phyloP scores from a whole-genome alignment of 1,140 invertebrate species.

The Nasonia vitripennis region DNA sequence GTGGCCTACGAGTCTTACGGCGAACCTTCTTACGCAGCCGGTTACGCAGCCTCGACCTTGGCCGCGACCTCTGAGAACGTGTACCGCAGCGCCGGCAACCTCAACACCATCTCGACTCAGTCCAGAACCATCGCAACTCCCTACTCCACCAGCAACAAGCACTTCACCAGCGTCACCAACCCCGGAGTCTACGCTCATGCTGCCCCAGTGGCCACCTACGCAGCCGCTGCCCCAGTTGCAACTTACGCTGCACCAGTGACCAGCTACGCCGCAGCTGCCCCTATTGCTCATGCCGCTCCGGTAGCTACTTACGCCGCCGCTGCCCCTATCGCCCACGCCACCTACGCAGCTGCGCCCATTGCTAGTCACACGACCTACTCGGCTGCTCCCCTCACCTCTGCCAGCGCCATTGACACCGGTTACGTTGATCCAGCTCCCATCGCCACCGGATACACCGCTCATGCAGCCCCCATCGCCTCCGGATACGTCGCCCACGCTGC shows the following conservation, averaged over 20 bases:
- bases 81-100: slow-evolving; percentile 78
- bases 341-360: slow-evolving; percentile 44
- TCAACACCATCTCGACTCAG: slow-evolving; percentile 79
- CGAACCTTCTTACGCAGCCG: slow-evolving; percentile 48
- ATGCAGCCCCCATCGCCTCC: neutral
- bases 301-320: slow-evolving; percentile 69
- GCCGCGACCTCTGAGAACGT: slow-evolving; percentile 79
- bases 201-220: slow-evolving; percentile 59
- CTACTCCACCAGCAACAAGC: slow-evolving; percentile 81
- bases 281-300: slow-evolving; percentile 80
- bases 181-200: slow-evolving; percentile 66
- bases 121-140: slow-evolving; percentile 81
- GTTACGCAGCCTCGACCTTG: slow-evolving; percentile 74
- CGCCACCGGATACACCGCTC: neutral
- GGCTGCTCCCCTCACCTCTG: neutral
- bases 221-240: slow-evolving; percentile 61
- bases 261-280: slow-evolving; percentile 74
- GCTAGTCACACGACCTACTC: slow-evolving; percentile 12
- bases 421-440: neutral
- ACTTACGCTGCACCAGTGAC: slow-evolving; percentile 56
- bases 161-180: slow-evolving; percentile 79
- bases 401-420: neutral
- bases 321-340: slow-evolving; percentile 72
- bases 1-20: slow-evolving; percentile 59
- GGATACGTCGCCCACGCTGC: neutral